A percentile compares a stretch with the other conserved stretches of the same genome.
phyloP scores from a whole-genome alignment of 2,113 vertebrate species.

The Notarius lentiginosus region DNA sequence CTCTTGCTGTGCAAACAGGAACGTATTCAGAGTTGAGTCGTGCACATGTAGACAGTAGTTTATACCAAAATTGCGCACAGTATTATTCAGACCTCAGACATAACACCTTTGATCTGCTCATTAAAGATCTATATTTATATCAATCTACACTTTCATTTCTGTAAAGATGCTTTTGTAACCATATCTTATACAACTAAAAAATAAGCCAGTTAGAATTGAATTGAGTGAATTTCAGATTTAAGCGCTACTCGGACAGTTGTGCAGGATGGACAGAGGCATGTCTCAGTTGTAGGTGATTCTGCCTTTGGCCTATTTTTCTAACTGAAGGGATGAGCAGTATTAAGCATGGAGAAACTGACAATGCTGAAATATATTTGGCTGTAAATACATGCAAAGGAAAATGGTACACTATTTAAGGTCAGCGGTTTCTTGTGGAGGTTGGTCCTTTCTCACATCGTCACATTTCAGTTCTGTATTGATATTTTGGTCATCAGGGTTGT shows the following conservation, averaged over 20 bases:
- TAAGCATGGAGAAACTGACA: not conserved
- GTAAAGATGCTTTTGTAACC: not conserved
- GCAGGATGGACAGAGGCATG: not conserved
- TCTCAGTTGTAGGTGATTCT: too few species aligned
- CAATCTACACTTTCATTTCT: not conserved
- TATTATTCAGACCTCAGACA: not conserved
- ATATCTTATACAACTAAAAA: too few species aligned
- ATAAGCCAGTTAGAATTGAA: not conserved
- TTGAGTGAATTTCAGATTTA: not conserved
- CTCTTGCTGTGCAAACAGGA: not conserved
- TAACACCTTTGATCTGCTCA: not conserved
- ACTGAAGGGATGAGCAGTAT: not conserved
- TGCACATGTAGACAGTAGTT: not conserved
- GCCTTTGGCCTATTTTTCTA: too few species aligned
- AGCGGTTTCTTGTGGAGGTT: too few species aligned
- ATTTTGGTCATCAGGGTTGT: too few species aligned
- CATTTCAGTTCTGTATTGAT: too few species aligned
- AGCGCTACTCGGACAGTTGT: too few species aligned
- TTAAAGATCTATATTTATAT: not conserved
- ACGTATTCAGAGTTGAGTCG: not conserved
- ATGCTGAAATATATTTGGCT: not conserved
- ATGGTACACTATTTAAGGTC: not conserved
- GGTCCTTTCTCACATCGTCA: too few species aligned
- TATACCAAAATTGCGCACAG: not conserved
- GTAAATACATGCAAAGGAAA: not conserved